A percentile compares a stretch with the other conserved stretches of the same genome.
These are phyloP conservation scores for Anhinga rufa DNA, from an alignment of 2,113 vertebrate genomes.

Conservation along the genomic window DNA sequence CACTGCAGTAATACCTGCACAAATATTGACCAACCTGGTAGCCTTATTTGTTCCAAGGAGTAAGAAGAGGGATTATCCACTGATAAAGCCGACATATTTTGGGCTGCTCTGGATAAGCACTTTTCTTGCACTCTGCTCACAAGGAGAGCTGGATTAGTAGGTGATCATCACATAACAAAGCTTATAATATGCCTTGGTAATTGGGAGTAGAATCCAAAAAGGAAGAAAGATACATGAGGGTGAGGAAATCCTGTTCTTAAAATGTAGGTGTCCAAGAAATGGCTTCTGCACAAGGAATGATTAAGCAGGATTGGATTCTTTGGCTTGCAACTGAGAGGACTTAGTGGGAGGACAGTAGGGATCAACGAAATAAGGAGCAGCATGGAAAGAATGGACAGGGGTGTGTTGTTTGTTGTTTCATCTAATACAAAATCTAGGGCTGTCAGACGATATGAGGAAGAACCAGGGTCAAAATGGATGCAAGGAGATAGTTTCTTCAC, in stretches of 20 bases:
- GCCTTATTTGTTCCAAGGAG: neutral
- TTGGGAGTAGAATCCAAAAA: neutral
- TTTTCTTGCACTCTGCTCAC: neutral
- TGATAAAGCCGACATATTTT: neutral
- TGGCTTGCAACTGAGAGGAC: neutral
- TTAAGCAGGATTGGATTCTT: neutral
- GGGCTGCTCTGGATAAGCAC: neutral
- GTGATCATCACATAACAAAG: neutral
- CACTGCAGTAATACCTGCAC: neutral
- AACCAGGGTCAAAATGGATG: neutral
- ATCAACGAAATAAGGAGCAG: neutral
- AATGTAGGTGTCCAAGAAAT: neutral
- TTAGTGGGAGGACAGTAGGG: neutral
- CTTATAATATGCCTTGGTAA: neutral
- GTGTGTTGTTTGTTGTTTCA: neutral
- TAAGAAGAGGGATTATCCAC: neutral
- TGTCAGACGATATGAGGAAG: neutral
- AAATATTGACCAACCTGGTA: neutral
- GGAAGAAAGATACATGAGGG: neutral
- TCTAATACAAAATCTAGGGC: neutral
- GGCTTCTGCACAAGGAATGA: neutral
- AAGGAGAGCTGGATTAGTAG: neutral
- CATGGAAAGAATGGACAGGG: neutral
- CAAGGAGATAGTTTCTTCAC: neutral
- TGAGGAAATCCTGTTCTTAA: neutral